phyloP scores from a whole-genome alignment of 2,888 invertebrate species.

The Bruchidius siliquastri region DNA sequence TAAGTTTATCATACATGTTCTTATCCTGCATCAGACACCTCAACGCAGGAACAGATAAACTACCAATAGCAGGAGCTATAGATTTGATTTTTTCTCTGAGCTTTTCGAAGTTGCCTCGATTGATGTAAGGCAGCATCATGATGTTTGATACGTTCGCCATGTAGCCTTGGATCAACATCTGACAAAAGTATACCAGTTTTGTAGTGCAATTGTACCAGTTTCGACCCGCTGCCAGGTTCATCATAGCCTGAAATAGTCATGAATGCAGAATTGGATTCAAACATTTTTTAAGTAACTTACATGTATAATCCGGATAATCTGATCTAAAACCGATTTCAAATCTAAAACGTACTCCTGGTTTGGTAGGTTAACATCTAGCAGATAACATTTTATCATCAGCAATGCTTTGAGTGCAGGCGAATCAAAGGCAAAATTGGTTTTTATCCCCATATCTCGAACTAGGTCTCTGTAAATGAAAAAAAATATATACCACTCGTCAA shows the following conservation, averaged over 20 bases:
- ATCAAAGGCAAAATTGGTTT: constrained; percentile 70
- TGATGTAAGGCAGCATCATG: constrained; percentile 72
- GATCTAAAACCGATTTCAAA: constrained; percentile 94
- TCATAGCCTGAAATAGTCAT: constrained; percentile 73
- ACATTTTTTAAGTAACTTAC: constrained; percentile 45
- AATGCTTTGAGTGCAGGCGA: constrained; percentile 93
- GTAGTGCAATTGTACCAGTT: constrained; percentile 85
- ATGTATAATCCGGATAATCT: constrained; percentile 90
- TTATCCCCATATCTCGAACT: constrained; percentile 69
- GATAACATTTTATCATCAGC: constrained; percentile 90
- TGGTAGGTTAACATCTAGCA: constrained; percentile 76
- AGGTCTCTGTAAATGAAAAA: constrained; percentile 61
- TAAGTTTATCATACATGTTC: constrained; percentile 15
- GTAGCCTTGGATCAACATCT: constrained; percentile 86
- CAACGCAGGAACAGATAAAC: constrained; percentile 14
- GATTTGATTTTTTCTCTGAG: constrained; percentile 51
- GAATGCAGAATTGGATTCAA: background rate
- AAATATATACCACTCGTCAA: too few relatives aligned
- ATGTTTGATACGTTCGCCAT: constrained; percentile 77
- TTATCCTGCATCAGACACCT: constrained; percentile 16
- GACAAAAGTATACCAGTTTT: constrained; percentile 72
- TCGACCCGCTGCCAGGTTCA: constrained; percentile 85
- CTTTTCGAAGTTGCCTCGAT: constrained; percentile 57
- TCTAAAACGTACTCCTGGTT: constrained; percentile 94
- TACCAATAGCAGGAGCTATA: constrained; percentile 7